These are phyloP conservation scores for Ailuropoda melanoleuca DNA, from an alignment of 2,113 vertebrate species.

Conservation along the genomic window DNA sequence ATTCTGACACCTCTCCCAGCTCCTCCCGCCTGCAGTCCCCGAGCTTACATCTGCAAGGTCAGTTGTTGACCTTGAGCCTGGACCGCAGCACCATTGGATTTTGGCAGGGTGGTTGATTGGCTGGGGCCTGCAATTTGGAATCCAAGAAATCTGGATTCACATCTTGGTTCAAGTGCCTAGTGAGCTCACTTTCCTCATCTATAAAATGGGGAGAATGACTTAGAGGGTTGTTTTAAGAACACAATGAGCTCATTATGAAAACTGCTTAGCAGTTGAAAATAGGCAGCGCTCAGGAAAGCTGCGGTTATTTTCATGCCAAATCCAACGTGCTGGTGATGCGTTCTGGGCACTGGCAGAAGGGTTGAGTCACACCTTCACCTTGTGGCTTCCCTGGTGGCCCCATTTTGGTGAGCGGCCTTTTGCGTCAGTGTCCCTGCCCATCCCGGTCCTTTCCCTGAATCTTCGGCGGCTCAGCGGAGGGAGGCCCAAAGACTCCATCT, in stretches of 20 bases:
- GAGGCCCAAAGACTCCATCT: background rate
- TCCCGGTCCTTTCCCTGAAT: background rate
- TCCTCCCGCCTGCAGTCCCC: background rate
- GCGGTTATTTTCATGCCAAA: conserved; percentile 57
- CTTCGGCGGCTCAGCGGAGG: background rate
- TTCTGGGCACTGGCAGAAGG: conserved; percentile 44
- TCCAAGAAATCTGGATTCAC: background rate
- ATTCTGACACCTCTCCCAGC: background rate
- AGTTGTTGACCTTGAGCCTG: background rate
- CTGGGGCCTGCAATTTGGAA: background rate
- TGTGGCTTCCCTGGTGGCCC: conserved; percentile 55
- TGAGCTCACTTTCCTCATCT: conserved; percentile 6
- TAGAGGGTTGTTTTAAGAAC: conserved; percentile 44
- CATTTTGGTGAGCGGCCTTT: conserved; percentile 27
- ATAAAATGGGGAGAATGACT: conserved; percentile 36
- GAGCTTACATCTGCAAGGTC: background rate
- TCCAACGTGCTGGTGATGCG: conserved; percentile 19
- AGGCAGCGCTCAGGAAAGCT: conserved; percentile 59
- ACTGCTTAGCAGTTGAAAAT: conserved; percentile 64
- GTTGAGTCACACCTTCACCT: conserved; percentile 57
- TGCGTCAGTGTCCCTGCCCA: background rate
- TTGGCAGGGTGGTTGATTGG: background rate
- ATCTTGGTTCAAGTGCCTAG: background rate
- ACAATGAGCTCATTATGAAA: conserved; percentile 71
- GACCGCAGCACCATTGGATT: background rate